These are phyloP conservation scores for Ispidina lecontei DNA, from an alignment of 2,797 vertebrate genomes.

Conservation along the genomic window DNA sequence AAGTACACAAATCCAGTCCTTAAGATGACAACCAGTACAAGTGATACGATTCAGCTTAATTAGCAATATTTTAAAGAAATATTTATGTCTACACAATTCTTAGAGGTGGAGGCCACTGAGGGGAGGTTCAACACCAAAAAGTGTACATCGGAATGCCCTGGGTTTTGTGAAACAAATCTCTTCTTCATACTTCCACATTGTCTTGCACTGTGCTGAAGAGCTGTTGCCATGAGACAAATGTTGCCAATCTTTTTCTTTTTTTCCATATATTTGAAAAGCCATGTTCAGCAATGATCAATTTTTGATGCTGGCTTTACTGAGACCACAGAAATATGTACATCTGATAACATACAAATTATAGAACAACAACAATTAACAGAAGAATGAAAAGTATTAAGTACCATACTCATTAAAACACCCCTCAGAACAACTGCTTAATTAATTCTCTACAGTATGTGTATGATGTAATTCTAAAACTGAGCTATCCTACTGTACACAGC, in stretches of 20 bases:
- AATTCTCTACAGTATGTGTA: neutral
- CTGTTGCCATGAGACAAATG: neutral
- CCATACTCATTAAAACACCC: neutral
- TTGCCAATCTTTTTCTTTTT: neutral
- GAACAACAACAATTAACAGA: neutral
- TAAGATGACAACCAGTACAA: constrained; percentile 7
- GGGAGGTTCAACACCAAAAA: neutral
- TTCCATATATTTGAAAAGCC: neutral
- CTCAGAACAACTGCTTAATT: neutral
- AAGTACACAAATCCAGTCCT: neutral
- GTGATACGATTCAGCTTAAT: neutral
- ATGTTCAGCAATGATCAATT: neutral
- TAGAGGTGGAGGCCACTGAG: neutral
- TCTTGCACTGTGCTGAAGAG: neutral
- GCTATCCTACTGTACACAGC: neutral
- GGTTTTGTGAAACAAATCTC: neutral
- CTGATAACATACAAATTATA: neutral
- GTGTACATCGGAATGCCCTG: fast-evolving
- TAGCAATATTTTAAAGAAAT: constrained; percentile 6
- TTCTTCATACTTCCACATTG: neutral
- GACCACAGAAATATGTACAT: neutral
- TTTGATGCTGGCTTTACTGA: neutral
- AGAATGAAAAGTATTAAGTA: neutral
- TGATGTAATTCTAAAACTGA: neutral
- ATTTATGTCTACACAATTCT: neutral